Conservation (phyloP, 2,888 invertebrate genomes). For the Cylloceria caligata region DNA sequence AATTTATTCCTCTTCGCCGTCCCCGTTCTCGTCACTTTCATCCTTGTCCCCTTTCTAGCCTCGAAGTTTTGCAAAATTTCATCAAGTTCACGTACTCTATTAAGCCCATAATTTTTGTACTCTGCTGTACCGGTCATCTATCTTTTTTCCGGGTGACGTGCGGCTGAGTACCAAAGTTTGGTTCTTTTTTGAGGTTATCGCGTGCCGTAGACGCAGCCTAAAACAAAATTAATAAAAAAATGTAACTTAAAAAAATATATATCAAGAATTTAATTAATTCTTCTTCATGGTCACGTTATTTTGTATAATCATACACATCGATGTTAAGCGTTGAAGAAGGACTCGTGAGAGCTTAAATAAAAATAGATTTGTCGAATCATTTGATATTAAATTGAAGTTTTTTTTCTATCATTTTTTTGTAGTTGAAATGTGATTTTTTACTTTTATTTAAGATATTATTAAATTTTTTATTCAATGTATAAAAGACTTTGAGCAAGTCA, state of each 20-base stretch:
- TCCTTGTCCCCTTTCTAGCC: slow-evolving; percentile 6
- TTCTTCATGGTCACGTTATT: no score
- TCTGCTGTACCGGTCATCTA: slow-evolving; percentile 24
- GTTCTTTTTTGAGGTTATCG: background rate
- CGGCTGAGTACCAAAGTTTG: background rate
- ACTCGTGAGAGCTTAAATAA: no score
- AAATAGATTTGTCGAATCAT: no score
- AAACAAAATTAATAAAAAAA: slow-evolving; percentile 2
- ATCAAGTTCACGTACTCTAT: slow-evolving; percentile 59
- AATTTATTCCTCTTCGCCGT: slow-evolving; percentile 51
- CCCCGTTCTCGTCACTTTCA: slow-evolving; percentile 28
- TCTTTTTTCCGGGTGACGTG: slow-evolving; percentile 30
- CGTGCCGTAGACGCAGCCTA: background rate
- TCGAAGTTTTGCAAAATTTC: slow-evolving; percentile 54
- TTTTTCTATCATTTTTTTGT: no score
- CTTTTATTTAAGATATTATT: background rate
- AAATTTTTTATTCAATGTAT: background rate
- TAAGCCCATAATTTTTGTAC: slow-evolving; percentile 50
- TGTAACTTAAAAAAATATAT: background rate
- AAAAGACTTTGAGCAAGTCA: no score
- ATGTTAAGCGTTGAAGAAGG: no score
- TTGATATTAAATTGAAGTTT: no score
- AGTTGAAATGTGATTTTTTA: no score
- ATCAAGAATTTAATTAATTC: no score
- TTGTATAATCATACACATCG: no score